Conservation (phyloP, 2,797 vertebrate genomes). For the Chaunax sp. region DNA sequence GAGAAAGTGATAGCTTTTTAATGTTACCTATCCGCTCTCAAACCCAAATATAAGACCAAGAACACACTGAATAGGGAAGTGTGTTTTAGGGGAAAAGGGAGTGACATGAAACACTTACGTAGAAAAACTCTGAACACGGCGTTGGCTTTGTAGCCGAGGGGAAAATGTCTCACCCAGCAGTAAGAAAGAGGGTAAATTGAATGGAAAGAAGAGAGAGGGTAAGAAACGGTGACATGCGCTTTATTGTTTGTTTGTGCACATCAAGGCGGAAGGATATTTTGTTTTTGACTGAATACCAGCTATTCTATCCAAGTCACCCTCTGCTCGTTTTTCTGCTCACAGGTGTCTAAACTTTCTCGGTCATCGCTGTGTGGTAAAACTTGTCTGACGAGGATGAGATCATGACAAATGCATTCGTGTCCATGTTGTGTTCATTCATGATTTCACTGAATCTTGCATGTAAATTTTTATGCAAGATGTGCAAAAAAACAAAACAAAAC, state of each 20-base stretch:
- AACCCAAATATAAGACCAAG: constrained; percentile 79
- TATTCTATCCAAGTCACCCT: constrained; percentile 45
- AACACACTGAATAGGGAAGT: constrained; percentile 73
- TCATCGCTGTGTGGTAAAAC: constrained; percentile 18
- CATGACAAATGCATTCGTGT: constrained; percentile 4
- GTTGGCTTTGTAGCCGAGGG: constrained; percentile 69
- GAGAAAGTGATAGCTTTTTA: constrained; percentile 79
- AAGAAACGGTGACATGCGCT: constrained; percentile 57
- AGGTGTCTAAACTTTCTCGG: constrained; percentile 46
- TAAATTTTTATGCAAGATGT: too few relatives aligned
- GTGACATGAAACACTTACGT: constrained; percentile 81
- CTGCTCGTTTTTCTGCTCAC: constrained; percentile 20
- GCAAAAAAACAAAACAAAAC: too few relatives aligned
- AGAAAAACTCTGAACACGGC: constrained; percentile 79
- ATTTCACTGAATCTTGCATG: not conserved
- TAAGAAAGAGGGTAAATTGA: constrained; percentile 70
- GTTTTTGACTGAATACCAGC: constrained; percentile 49
- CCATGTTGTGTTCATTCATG: not conserved
- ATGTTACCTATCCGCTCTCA: constrained; percentile 81
- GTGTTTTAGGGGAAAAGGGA: constrained; percentile 74
- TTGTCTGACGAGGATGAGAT: constrained; percentile 17
- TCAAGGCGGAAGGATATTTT: constrained; percentile 47
- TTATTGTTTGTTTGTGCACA: constrained; percentile 61
- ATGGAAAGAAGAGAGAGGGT: constrained; percentile 62
- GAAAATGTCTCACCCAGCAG: constrained; percentile 61